These are phyloP conservation scores for Drosophila kohkoa DNA, from an alignment of 1,140 invertebrate species.

Conservation along the genomic window DNA sequence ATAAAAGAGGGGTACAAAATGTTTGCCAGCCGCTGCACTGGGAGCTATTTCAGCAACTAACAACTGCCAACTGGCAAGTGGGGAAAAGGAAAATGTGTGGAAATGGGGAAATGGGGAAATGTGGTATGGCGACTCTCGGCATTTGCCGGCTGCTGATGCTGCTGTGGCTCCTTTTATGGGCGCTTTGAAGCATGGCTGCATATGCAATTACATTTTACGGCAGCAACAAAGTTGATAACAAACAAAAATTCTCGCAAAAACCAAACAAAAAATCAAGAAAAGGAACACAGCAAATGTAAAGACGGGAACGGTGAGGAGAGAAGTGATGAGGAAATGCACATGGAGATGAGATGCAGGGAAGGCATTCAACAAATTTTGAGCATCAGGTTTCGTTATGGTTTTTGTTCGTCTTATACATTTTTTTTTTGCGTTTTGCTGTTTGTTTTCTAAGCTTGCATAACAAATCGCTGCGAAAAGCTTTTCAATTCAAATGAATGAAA, in stretches of 20 bases:
- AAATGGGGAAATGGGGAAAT: background rate
- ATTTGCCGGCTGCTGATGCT: slow-evolving; percentile 20
- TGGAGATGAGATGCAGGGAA: slow-evolving; percentile 35
- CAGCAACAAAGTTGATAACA: slow-evolving; percentile 78
- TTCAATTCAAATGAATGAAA: slow-evolving; percentile 82
- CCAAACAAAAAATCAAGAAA: slow-evolving; percentile 32
- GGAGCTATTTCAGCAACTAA: slow-evolving; percentile 17
- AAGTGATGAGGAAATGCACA: no score
- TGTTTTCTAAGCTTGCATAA: slow-evolving; percentile 82
- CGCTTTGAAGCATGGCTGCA: slow-evolving; percentile 78
- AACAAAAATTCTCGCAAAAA: slow-evolving; percentile 47
- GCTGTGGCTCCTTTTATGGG: slow-evolving; percentile 54
- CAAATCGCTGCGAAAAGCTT: slow-evolving; percentile 80
- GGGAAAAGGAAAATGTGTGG: no score
- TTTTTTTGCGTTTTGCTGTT: slow-evolving; percentile 59
- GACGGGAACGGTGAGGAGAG: background rate
- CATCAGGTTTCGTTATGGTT: slow-evolving; percentile 72
- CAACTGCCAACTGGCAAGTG: slow-evolving; percentile 14
- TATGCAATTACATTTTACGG: slow-evolving; percentile 81
- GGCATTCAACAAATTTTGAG: slow-evolving; percentile 78
- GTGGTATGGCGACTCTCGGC: background rate
- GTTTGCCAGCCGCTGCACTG: slow-evolving; percentile 48
- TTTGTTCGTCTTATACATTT: slow-evolving; percentile 24
- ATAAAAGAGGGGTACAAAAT: slow-evolving; percentile 47
- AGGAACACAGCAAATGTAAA: slow-evolving; percentile 19